Evolutionary conservation across 2,797 vertebrate genomes (phyloP), one percentile per base, ranked within the genome.

Genomic region (Acanthis flammea): DNA sequence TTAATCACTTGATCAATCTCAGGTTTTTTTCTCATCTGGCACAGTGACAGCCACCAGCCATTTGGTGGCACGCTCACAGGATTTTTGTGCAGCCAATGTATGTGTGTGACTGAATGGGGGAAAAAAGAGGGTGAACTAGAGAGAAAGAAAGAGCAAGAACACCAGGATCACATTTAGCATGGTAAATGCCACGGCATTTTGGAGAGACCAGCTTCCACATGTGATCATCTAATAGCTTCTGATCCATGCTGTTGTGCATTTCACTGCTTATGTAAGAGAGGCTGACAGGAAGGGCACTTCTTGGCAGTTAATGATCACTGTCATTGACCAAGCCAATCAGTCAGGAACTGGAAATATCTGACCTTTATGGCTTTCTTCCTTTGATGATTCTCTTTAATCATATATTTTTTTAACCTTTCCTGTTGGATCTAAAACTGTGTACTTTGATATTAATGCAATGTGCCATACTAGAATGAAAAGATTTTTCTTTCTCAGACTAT

Each of bases 311-410:
- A 96, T 95, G 86, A 94, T 92, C 91, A 89, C 86, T 62, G 86
- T 66, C 87, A 94, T 87, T 92, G 93, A 96, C 87, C 91, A 62
- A 75, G 41, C 58, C 85, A 66, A 88, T 92, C 92, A 90, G 53
- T 78, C 89, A 86, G 61, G 91, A 95, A 91, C 91, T 95, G 83
- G 91, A 96, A 96, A 96, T 95, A 91, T 60, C 66, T 96, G 95
- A 96, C 94, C 93, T 96, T 95, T 83, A 88, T 48, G 47, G 66
- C 86, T 96, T 92, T 77, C 79, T 55, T 94, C 55, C 75, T 93
- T 76, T 82, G 92, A 89, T 62, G 60, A 90, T 39, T 91, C 66
- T 86, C 68, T 90, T 89, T 75, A 92, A 94, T 67, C 28, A 25
- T 23, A 51, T 90, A 67, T 91, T 92, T 88, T 96, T 94, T 87